These are phyloP conservation scores for Cryptomyrus ogoouensis DNA, from an alignment of 2,113 vertebrate genomes.

Conservation along the genomic window DNA sequence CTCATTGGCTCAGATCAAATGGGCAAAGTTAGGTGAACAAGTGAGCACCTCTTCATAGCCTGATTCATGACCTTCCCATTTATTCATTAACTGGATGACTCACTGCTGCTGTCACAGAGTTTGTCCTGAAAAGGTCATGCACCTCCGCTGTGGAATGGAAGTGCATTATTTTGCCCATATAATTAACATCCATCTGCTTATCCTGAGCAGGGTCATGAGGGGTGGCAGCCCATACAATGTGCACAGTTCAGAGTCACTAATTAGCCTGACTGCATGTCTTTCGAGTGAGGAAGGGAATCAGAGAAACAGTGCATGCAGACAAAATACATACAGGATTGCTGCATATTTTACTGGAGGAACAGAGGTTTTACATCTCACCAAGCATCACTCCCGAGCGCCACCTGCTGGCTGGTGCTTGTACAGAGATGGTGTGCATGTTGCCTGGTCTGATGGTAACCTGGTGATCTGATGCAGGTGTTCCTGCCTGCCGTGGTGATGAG, in stretches of 20 bases:
- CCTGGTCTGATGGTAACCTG: background rate
- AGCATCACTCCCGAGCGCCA: background rate
- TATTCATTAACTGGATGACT: background rate
- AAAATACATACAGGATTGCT: background rate
- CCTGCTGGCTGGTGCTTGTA: background rate
- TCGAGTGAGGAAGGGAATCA: background rate
- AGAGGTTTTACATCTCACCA: background rate
- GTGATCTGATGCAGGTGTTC: slow-evolving; percentile 39
- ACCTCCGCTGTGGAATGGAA: background rate
- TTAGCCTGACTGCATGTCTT: background rate
- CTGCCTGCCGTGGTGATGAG: slow-evolving; percentile 52
- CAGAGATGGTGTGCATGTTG: background rate
- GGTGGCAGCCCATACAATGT: background rate
- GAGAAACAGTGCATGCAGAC: background rate
- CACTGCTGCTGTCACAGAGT: background rate
- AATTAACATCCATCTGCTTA: background rate
- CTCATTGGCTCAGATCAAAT: background rate
- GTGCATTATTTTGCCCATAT: background rate
- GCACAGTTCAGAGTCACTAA: background rate
- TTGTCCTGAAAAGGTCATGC: background rate
- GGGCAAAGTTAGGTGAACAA: background rate
- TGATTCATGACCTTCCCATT: background rate
- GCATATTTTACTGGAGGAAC: background rate
- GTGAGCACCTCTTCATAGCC: background rate
- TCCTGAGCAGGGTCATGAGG: background rate